Percentiles rank a stretch among this genome's conserved stretches.
These are phyloP conservation scores for Hypsopygia costalis DNA, from an alignment of 2,888 invertebrate species.

Conservation along the genomic window DNA sequence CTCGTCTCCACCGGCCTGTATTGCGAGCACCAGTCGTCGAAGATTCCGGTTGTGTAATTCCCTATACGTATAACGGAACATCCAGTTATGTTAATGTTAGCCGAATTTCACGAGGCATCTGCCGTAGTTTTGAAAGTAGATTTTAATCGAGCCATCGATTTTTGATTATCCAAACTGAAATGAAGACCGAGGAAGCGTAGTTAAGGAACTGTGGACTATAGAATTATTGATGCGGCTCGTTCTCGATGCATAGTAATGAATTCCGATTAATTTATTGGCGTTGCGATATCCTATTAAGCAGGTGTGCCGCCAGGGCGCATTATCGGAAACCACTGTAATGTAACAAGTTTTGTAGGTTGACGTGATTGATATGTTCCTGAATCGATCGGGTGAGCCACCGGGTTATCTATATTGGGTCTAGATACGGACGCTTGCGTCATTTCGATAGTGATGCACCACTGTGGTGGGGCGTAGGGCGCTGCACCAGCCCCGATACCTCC, in stretches of 20 bases:
- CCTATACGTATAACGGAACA: slow-evolving; percentile 67
- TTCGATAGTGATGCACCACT: slow-evolving; percentile 11
- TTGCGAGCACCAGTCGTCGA: slow-evolving; percentile 20
- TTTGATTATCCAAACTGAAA: slow-evolving; percentile 30
- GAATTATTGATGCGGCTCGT: slow-evolving; percentile 37
- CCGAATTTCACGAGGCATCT: slow-evolving; percentile 69
- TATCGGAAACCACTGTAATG: slow-evolving; percentile 30
- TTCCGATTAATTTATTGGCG: slow-evolving; percentile 44
- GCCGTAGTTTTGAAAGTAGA: slow-evolving; percentile 65
- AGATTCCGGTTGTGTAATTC: slow-evolving; percentile 73
- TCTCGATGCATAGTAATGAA: slow-evolving; percentile 41
- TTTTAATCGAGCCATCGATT: slow-evolving; percentile 52
- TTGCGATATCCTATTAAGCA: slow-evolving; percentile 36
- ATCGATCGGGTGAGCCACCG: slow-evolving; percentile 48
- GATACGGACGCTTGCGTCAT: slow-evolving; percentile 44
- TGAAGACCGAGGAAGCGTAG: slow-evolving; percentile 29
- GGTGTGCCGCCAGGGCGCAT: slow-evolving; percentile 39
- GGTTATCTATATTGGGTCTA: slow-evolving; percentile 39
- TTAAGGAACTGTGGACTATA: slow-evolving; percentile 29
- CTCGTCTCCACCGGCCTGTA: slow-evolving; percentile 24
- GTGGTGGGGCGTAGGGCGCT: slow-evolving; percentile 14
- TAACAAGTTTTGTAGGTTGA: slow-evolving; percentile 19
- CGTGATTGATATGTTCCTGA: slow-evolving; percentile 36
- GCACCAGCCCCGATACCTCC: slow-evolving; percentile 43
- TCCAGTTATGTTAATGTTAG: slow-evolving; percentile 77